Evolutionary conservation across 2,888 invertebrate species (phyloP), one percentile per base, ranked within the genome.

Genomic region (Caenorhabditis panamensis): DNA sequence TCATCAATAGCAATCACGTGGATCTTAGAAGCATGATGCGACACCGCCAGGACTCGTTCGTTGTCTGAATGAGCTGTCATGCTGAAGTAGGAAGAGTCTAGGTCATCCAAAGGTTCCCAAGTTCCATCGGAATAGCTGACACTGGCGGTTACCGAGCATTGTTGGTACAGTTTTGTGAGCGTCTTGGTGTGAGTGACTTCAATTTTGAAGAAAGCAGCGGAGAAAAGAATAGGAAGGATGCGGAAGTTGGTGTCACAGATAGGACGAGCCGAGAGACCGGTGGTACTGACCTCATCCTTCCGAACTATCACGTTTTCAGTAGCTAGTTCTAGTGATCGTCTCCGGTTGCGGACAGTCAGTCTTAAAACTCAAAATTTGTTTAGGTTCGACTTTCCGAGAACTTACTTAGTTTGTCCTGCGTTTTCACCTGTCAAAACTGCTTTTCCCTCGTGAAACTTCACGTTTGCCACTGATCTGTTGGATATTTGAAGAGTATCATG

Each of bases 101-200:
- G 77, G 63, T 86, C 81, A 41, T 82, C 80, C 18, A 88, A 44
- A 18, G 80, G 71, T 54, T 87, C 88, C 64, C 71, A 77, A 18
- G 86, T 79, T 58, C 79, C 86, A 71, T 88, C 88, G 1, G 88
- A 86, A 64, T 87, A 88, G 37, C 80, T 80, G 16, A 88, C 82
- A 56, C 81, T 69, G 18, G 84, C 79, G 53, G 83, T 82, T 9
- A 88, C 66, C 11, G 84, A 79, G 37, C 85, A 86, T 47, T 86
- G 86, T 76, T 87, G 76, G 63, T 76, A 77, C 13, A 81, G 63
- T 56, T 68, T 66, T 2, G 66, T 69, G 36, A 81, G 47, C 26
- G 63, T 44, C 47, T 68, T 68, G 1, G 68, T 41, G 44, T 68
- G 63, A 13, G 51, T n/a, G 3, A 77, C 47, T 16, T 77, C 75